phyloP scores from a whole-genome alignment of 2,888 invertebrate genomes.

The Epinotia demarniana region DNA sequence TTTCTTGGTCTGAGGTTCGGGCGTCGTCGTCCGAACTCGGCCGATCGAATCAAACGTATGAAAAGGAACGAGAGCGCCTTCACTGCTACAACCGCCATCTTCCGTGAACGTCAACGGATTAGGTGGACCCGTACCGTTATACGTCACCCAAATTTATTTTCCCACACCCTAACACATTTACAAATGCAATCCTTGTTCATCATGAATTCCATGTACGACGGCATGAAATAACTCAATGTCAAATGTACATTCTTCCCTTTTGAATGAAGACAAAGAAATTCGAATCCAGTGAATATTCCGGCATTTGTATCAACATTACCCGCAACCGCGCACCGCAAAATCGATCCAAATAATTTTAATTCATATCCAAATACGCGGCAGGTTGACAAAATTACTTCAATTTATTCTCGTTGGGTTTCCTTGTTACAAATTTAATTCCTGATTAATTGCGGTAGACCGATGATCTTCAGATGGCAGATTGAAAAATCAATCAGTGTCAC shows the following conservation, averaged over 20 bases:
- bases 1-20: no score
- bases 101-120: no score
- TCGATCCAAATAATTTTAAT: conserved; percentile 14
- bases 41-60: no score
- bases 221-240: not conserved
- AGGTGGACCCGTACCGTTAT: no score
- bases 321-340: not conserved
- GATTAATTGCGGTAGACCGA: conserved; percentile 38
- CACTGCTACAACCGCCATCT: no score
- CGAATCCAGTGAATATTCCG: not conserved
- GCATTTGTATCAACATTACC: not conserved
- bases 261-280: not conserved
- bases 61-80: no score
- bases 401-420: conserved; percentile 21
- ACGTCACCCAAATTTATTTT: no score
- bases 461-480: conserved; percentile 30
- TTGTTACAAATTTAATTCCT: conserved; percentile 35
- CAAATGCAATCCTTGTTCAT: no score
- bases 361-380: conserved; percentile 2
- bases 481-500: conserved; percentile 39
- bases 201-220: not conserved
- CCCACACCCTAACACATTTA: no score
- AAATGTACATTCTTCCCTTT: not conserved
- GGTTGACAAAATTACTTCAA: conserved; percentile 30
- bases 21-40: no score